Conservation (phyloP, 1,140 invertebrate genomes). For the Amphibalanus amphitrite region DNA sequence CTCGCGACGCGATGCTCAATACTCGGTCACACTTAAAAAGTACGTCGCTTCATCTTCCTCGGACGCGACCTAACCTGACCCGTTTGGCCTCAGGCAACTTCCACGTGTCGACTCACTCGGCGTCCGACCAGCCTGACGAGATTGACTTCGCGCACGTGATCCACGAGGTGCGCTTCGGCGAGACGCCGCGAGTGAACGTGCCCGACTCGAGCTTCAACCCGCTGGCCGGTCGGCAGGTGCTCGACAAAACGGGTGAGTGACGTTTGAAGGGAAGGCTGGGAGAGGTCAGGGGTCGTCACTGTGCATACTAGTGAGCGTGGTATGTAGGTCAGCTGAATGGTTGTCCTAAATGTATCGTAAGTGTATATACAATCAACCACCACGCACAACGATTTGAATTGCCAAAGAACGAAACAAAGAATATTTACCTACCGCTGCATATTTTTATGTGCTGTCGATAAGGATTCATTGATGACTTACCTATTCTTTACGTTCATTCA, state of each 20-base stretch:
- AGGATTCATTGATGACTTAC: too few relatives aligned
- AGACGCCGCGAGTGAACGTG: constrained; percentile 16
- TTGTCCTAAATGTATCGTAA: too few relatives aligned
- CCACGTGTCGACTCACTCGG: constrained; percentile 43
- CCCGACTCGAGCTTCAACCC: constrained; percentile 35
- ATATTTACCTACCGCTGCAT: too few relatives aligned
- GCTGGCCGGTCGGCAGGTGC: constrained; percentile 24
- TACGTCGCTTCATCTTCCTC: constrained; percentile 4
- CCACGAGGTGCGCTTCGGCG: constrained; percentile 37
- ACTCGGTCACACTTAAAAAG: not conserved
- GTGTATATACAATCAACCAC: too few relatives aligned
- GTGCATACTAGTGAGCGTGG: too few relatives aligned
- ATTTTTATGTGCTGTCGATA: too few relatives aligned
- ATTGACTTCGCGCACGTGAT: constrained; percentile 41
- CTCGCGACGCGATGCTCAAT: not conserved
- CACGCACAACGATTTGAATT: too few relatives aligned
- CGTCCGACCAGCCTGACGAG: constrained; percentile 30
- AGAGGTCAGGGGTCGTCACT: too few relatives aligned
- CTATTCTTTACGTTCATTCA: too few relatives aligned
- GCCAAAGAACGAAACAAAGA: too few relatives aligned
- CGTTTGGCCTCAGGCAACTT: constrained; percentile 35
- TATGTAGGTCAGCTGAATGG: too few relatives aligned
- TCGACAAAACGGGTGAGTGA: constrained; percentile 4
- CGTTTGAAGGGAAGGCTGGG: constrained; percentile 1
- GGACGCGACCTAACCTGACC: constrained; percentile 4